Conservation (phyloP, 1,140 invertebrate species). For the Ganaspis sp. region DNA sequence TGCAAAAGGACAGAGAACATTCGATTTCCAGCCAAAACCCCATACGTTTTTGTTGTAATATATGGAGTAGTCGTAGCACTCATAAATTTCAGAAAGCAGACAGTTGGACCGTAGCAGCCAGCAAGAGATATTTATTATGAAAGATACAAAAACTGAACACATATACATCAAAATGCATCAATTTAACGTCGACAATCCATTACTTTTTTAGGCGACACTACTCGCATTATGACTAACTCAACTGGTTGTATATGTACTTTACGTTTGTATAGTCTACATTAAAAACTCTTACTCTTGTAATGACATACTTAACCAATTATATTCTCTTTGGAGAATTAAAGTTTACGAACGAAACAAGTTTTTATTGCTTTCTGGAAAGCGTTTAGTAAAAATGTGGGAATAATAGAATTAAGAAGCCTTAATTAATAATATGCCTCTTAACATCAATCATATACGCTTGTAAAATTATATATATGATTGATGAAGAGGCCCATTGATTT, state of each 20-base stretch:
- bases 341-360: no score
- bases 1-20: neutral
- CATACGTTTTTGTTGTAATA: conserved; percentile 23
- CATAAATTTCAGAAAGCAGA: conserved; percentile 27
- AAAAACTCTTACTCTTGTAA: no score
- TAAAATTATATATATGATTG: no score
- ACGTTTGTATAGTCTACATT: no score
- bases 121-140: conserved; percentile 23
- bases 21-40: neutral
- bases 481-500: neutral
- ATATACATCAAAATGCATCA: conserved; percentile 22
- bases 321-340: no score
- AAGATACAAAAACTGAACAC: conserved; percentile 18
- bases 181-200: conserved; percentile 13
- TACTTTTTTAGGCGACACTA: neutral
- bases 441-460: no score
- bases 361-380: no score
- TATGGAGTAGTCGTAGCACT: neutral
- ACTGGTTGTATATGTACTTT: neutral
- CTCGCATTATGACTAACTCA: neutral
- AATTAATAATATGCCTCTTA: no score
- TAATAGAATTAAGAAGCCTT: no score
- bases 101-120: conserved; percentile 16
- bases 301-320: no score
- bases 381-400: no score